These are phyloP conservation scores for Salpingus planirostris DNA, from an alignment of 2,888 invertebrate genomes.

Conservation along the genomic window DNA sequence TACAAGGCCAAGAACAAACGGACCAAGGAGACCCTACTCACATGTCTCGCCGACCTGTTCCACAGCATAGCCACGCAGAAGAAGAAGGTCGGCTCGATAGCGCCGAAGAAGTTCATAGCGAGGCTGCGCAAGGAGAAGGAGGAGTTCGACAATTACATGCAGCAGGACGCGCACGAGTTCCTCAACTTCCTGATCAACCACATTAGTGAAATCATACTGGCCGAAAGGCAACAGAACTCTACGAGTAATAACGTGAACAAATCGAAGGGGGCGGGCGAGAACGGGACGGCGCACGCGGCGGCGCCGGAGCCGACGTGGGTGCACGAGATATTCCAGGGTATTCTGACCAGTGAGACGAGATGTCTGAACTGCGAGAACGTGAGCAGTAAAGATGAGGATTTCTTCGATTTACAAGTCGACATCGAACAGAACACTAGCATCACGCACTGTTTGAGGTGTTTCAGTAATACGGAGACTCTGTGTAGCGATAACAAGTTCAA, in stretches of 20 bases:
- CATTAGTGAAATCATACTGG: constrained; percentile 94
- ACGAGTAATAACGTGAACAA: constrained; percentile 44
- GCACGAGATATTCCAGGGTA: constrained; percentile 98
- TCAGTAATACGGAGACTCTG: constrained; percentile 96
- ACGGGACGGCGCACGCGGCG: constrained; percentile 42
- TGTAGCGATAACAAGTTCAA: constrained; percentile 99
- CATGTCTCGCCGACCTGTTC: constrained; percentile 97
- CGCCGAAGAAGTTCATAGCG: constrained; percentile 99
- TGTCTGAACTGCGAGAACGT: constrained; percentile 99
- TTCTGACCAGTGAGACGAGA: constrained; percentile 96
- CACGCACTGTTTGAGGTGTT: constrained; percentile 94
- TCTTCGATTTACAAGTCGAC: constrained; percentile 97
- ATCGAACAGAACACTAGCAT: constrained; percentile 99
- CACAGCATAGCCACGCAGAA: constrained; percentile 99
- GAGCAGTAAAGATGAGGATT: constrained; percentile 98
- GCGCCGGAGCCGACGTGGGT: constrained; percentile 94
- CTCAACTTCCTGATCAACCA: constrained; percentile 98
- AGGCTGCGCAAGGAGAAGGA: constrained; percentile 97
- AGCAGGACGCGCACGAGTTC: constrained; percentile 99
- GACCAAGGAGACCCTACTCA: constrained; percentile 93
- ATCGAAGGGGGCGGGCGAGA: constrained; percentile 49
- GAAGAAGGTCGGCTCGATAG: constrained; percentile 98
- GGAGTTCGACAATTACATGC: constrained; percentile 99
- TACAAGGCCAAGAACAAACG: constrained; percentile 94
- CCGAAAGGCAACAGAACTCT: constrained; percentile 67